A percentile compares a stretch with the other conserved stretches of the same genome.
phyloP scores from a whole-genome alignment of 1,140 invertebrate genomes.

The Gryllus bimaculatus region DNA sequence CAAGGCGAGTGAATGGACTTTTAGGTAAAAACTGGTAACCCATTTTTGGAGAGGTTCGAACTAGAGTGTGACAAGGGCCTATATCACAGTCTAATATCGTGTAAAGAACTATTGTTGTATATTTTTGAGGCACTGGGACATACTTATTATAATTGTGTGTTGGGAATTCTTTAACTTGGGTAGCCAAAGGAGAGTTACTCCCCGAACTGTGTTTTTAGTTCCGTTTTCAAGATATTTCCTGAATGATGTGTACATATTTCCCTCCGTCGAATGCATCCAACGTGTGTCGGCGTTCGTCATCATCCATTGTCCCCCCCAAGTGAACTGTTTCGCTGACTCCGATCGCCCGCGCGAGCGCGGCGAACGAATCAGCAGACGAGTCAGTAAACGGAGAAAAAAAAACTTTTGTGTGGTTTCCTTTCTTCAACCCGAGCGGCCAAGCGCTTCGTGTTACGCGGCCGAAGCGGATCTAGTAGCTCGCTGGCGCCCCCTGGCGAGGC shows the following conservation, averaged over 20 bases:
- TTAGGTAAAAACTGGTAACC: not conserved
- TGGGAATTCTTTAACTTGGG: not conserved
- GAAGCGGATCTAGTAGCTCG: not conserved
- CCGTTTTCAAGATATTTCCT: not conserved
- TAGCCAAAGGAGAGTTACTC: not conserved
- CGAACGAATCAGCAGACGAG: too few species aligned
- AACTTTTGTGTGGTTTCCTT: not conserved
- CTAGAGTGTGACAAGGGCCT: not conserved
- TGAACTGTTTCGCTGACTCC: too few species aligned
- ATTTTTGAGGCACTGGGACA: slow-evolving; percentile 1
- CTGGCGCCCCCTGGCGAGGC: not conserved
- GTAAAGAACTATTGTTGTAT: not conserved
- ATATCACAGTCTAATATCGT: not conserved
- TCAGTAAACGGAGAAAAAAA: not conserved
- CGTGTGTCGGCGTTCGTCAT: too few species aligned
- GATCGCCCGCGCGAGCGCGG: too few species aligned
- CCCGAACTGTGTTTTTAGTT: not conserved
- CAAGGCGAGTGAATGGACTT: not conserved
- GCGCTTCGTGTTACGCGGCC: not conserved
- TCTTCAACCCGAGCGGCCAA: not conserved
- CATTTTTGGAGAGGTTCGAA: not conserved
- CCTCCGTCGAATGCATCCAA: not conserved
- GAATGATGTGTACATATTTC: not conserved
- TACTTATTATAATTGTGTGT: not conserved
- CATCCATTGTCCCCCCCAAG: too few species aligned